Conservation (phyloP, 2,888 invertebrate species). For the Halictus quadricinctus region DNA sequence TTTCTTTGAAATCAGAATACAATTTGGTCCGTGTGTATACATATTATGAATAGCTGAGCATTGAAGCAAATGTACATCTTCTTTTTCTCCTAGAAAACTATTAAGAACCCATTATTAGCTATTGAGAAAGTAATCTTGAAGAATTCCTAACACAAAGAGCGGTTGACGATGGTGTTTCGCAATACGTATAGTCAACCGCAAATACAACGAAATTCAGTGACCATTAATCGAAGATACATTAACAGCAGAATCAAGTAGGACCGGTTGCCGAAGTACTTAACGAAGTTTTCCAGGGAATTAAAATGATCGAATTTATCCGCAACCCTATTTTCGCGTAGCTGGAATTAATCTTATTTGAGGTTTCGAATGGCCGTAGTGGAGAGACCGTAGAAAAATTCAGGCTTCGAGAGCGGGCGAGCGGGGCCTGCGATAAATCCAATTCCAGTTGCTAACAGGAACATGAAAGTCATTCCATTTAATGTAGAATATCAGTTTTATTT, state of each 20-base stretch:
- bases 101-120: background rate
- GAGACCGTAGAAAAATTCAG: background rate
- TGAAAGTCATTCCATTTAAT: constrained; percentile 47
- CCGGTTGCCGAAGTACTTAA: background rate
- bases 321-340: background rate
- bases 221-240: background rate
- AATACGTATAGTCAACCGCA: background rate
- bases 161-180: background rate
- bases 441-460: background rate
- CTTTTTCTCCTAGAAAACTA: background rate
- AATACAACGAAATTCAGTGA: background rate
- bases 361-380: background rate
- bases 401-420: background rate
- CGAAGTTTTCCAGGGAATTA: background rate
- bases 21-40: background rate
- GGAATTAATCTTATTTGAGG: background rate
- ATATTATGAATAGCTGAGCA: background rate
- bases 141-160: background rate
- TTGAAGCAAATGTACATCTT: background rate
- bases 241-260: background rate
- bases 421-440: constrained; percentile 19
- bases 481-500: constrained; percentile 54
- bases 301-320: background rate
- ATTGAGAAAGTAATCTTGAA: background rate
- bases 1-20: background rate